Base-by-base conservation (phyloP, 2,797 vertebrate species). In the Hafferia zeledoni region DNA sequence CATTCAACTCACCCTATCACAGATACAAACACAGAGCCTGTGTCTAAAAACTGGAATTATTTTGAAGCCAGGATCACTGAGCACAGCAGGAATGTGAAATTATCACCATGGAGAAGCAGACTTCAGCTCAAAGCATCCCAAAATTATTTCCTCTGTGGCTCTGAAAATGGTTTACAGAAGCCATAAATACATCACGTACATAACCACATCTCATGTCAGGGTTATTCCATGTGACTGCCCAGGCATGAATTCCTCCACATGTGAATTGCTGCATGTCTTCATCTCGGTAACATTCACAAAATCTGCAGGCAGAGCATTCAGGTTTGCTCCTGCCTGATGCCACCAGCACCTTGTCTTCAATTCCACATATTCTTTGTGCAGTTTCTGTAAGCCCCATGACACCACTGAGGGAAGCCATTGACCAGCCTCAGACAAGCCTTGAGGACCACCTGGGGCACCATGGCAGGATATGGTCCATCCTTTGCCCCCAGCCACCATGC, bases 71-170 rank as follows among this genome's bases (percentile, higher is more conserved):
- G 50, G 20, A 68, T 76, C 59, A 49, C 47, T 1, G 2, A 87
- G 59, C 83, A 63, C 47, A 92, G 78, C 27, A 49, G 71, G 39
- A 59, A 76, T 5, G 13, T 60, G 71, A 82, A 91, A 76, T 69
- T 82, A 69, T 92, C 96, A 87, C 84, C 87, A 74, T 77, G 81
- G 81, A 94, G 90, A 90, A 93, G 71, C 2, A 69, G 84, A 63
- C 33, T 93, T 59, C 69, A 37, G 56, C 1, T 4, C 8, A 10
- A 31, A 79, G 56, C 44, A 74, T 70, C 82, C 64, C 49, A 46
- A 79, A 94, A 70, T 15, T 3, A 76, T 84, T 87, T 76, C 17
- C 72, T 61, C 55, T 60, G 1, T 28, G 35, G 12, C 50, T 93
- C 74, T 72, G 70, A 70, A 56, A 65, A 52, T 8, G 20, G 17